phyloP scores from a whole-genome alignment of 2,113 vertebrate genomes.

The Brachirus orientalis region DNA sequence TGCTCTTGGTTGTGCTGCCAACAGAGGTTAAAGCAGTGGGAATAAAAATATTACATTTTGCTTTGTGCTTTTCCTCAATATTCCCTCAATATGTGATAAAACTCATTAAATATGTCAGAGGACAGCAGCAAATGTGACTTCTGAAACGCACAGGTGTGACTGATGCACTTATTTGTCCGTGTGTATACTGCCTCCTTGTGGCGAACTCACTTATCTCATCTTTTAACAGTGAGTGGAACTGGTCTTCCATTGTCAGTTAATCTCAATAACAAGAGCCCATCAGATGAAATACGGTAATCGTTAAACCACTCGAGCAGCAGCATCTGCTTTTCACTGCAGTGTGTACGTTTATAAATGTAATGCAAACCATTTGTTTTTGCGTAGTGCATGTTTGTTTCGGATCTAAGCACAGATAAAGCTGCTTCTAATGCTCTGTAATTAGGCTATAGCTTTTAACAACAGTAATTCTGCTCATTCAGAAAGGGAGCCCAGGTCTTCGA shows the following conservation, averaged over 20 bases:
- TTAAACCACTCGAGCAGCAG: background rate
- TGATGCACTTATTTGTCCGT: slow-evolving; percentile 12
- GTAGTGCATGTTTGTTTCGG: too few relatives aligned
- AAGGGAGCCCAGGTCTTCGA: too few relatives aligned
- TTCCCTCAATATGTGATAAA: background rate
- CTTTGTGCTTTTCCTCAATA: slow-evolving; percentile 4
- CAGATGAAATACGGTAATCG: background rate
- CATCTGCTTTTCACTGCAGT: slow-evolving; percentile 2
- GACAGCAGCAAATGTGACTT: background rate
- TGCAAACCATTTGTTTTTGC: too few relatives aligned
- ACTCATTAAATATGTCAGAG: background rate
- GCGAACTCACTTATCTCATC: background rate
- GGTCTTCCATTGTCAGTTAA: background rate
- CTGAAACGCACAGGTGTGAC: too few relatives aligned
- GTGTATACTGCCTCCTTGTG: slow-evolving; percentile 62
- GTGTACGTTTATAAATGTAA: too few relatives aligned
- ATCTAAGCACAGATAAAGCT: too few relatives aligned
- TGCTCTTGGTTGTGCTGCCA: too few relatives aligned
- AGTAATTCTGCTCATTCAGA: too few relatives aligned
- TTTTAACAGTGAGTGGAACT: background rate
- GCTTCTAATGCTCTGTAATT: too few relatives aligned
- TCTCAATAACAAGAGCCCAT: background rate
- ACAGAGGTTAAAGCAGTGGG: too few relatives aligned
- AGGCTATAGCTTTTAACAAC: too few relatives aligned
- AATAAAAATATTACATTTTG: slow-evolving; percentile 9